A percentile compares a stretch with the other conserved stretches of the same genome.
Evolutionary conservation across 1,140 invertebrate species (phyloP).

Genomic region (Leptinotarsa lineolata): DNA sequence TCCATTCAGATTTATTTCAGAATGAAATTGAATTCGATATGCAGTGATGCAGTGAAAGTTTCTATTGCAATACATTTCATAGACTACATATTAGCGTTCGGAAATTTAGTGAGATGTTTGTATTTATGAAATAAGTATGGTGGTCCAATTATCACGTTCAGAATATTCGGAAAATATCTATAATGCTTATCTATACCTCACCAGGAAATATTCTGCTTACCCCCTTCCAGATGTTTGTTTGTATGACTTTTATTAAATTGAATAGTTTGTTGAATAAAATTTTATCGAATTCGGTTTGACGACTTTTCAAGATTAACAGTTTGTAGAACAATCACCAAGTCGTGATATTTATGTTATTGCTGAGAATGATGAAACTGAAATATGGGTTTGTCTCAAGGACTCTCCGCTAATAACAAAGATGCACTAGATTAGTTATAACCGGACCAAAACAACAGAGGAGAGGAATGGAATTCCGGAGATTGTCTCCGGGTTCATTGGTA

Average conservation of each 20-base stretch:
- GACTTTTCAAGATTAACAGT: background rate
- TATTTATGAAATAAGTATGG: too few species aligned
- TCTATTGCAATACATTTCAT: too few species aligned
- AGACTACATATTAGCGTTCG: too few species aligned
- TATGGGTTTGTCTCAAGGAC: conserved; percentile 12
- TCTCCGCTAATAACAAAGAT: background rate
- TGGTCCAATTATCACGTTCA: too few species aligned
- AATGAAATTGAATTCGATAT: too few species aligned
- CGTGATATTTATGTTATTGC: conserved; percentile 6
- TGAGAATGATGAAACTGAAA: conserved; percentile 18
- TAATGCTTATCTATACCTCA: too few species aligned
- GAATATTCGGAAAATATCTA: too few species aligned
- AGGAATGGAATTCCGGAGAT: background rate
- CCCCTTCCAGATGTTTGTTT: too few species aligned
- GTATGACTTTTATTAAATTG: background rate
- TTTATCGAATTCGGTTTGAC: background rate
- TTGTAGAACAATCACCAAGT: background rate
- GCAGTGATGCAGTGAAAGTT: too few species aligned
- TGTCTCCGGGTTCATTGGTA: background rate
- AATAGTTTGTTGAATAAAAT: background rate
- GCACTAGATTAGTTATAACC: conserved; percentile 11
- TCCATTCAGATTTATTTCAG: too few species aligned
- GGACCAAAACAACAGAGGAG: background rate
- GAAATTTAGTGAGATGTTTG: too few species aligned
- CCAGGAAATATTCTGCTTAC: too few species aligned